Conservation (phyloP, 1,140 invertebrate genomes). For the Melitaea cinxia region DNA sequence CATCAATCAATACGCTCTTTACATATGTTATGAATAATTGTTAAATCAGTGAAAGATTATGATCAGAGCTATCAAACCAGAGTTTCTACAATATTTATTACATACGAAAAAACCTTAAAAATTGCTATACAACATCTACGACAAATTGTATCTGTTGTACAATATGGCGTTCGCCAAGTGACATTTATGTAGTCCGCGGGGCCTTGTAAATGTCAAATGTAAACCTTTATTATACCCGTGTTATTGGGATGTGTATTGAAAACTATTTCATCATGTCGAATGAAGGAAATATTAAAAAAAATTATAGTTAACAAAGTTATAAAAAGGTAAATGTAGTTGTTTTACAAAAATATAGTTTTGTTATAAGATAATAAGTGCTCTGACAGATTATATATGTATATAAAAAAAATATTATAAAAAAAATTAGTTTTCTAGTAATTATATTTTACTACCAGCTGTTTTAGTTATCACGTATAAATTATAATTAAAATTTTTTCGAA, state of each 20-base stretch:
- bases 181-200: constrained; percentile 34
- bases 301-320: not conserved
- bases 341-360: not conserved
- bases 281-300: constrained; percentile 1
- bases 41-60: no score
- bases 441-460: no score
- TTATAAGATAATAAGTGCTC: no score
- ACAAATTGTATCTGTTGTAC: constrained; percentile 34
- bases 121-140: constrained; percentile 11
- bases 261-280: constrained; percentile 23
- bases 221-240: constrained; percentile 34
- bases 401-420: no score
- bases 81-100: not conserved
- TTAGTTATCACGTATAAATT: no score
- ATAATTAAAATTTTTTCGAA: no score
- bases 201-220: constrained; percentile 39
- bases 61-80: no score
- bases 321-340: not conserved
- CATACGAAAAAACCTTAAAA: not conserved
- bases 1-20: no score
- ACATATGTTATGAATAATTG: no score
- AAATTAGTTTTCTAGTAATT: no score
- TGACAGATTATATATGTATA: no score
- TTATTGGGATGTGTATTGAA: constrained; percentile 31
- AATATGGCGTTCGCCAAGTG: constrained; percentile 26